Conservation (phyloP, 2,888 invertebrate genomes). For the Pyralis farinalis region DNA sequence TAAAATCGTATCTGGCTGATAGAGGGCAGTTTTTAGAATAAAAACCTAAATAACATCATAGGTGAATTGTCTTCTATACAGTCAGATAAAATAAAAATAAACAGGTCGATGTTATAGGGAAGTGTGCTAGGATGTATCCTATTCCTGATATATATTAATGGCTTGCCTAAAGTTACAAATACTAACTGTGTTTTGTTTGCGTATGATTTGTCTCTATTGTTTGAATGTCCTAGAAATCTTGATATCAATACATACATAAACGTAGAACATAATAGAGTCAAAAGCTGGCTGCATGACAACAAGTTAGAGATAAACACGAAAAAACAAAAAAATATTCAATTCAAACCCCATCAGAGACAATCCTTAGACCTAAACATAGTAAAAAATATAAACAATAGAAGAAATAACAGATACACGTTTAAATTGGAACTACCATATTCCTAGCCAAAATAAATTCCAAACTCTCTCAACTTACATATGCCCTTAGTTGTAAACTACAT, state of each 20-base stretch:
- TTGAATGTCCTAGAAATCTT: not conserved
- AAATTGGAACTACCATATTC: conserved; percentile 7
- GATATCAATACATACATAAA: not conserved
- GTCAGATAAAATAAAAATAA: not conserved
- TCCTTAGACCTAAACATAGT: not conserved
- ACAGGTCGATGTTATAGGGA: conserved; percentile 10
- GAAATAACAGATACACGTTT: conserved; percentile 1
- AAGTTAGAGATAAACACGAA: conserved; percentile 2
- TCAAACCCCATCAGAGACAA: conserved; percentile 3
- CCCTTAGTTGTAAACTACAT: not conserved
- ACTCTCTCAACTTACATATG: not conserved
- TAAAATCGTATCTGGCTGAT: not conserved
- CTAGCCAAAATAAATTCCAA: conserved; percentile 3
- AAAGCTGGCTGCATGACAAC: not conserved
- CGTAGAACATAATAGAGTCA: not conserved
- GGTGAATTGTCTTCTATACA: not conserved
- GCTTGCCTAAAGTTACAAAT: conserved; percentile 5
- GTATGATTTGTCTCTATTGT: conserved; percentile 4
- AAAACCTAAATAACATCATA: not conserved
- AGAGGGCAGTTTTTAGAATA: not conserved
- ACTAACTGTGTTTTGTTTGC: conserved; percentile 5
- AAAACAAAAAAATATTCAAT: conserved; percentile 4
- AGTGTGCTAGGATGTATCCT: conserved; percentile 12
- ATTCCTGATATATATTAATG: conserved; percentile 12
- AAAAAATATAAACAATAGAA: not conserved